Evolutionary conservation across 2,113 vertebrate genomes (phyloP), one percentile per base, ranked within the genome.

Genomic region (Psilopogon haemacephalus): DNA sequence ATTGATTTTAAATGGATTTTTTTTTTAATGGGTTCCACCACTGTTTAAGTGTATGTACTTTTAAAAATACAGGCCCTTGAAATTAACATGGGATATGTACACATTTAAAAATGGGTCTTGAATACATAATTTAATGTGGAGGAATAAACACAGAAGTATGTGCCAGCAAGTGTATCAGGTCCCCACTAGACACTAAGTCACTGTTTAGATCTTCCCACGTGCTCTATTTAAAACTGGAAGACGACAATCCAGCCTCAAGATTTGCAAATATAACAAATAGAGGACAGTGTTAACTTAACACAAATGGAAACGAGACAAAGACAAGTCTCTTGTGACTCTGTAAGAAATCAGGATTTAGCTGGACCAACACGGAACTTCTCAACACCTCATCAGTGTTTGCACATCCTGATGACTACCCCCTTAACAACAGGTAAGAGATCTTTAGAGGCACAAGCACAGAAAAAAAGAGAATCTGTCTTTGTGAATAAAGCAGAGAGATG

Each of bases 1-100:
- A 96, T 67, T 95, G 90, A 95, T 90, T 95, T 85, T 78, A 97
- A 96, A 96, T 82, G 93, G 86, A 83, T 94, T 90, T 27, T 13
- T 28, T 91, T 83, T 95, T 95, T 91, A 40, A 95, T 65, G 68
- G 79, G 68, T 73, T 90, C 56, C 89, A 93, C 89, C 89, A 78
- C 89, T 67, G 30, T 85, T 95, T 94, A 87, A 92, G 71, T 87
- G 11, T 70, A 93, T 83, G 87, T 59, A 71, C 85, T 95, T 94
- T 93, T 83, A 95, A 85, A 95, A 94, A 89, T 62, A 87, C 28
- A 56, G 33, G 82, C 91, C 82, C 87, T 94, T 95, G 88, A 91
- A 94, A 95, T 62, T 85, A 91, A 87, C 77, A 87, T 16, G 9
- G 16, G 46, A n/a, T 84, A 75, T 0, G 0, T 35, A 50, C 40